A percentile compares a stretch with the other conserved stretches of the same genome.
phyloP scores from a whole-genome alignment of 2,797 vertebrate genomes.

The Cyprinodon diabolis region DNA sequence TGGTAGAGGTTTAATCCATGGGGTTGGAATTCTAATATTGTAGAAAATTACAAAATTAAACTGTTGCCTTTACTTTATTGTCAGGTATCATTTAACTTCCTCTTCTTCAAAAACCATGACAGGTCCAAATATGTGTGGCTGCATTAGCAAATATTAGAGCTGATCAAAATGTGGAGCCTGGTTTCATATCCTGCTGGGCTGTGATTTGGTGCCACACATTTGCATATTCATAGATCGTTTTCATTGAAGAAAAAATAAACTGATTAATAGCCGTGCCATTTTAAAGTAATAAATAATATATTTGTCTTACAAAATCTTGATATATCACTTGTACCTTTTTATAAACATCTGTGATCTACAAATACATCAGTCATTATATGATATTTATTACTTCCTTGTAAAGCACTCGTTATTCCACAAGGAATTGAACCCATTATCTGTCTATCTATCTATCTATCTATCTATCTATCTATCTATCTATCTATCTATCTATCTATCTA shows the following conservation, averaged over 20 bases:
- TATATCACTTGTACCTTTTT: neutral
- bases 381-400: no score
- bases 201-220: neutral
- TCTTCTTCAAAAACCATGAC: neutral
- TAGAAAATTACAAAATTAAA: neutral
- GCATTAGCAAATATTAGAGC: neutral
- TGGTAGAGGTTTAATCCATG: no score
- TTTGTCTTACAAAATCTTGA: neutral
- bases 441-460: no score
- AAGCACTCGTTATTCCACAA: no score
- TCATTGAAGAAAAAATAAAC: neutral
- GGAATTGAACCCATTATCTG: no score
- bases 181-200: neutral
- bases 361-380: no score
- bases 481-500: no score
- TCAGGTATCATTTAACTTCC: neutral
- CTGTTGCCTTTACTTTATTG: no score
- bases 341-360: neutral
- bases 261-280: neutral
- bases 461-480: no score
- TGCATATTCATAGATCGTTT: neutral
- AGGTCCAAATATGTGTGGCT: neutral
- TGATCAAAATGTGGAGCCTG: neutral
- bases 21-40: neutral
- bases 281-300: neutral